Evolutionary conservation across 2,797 vertebrate genomes (phyloP).

Genomic region (Apodemus agrarius): DNA sequence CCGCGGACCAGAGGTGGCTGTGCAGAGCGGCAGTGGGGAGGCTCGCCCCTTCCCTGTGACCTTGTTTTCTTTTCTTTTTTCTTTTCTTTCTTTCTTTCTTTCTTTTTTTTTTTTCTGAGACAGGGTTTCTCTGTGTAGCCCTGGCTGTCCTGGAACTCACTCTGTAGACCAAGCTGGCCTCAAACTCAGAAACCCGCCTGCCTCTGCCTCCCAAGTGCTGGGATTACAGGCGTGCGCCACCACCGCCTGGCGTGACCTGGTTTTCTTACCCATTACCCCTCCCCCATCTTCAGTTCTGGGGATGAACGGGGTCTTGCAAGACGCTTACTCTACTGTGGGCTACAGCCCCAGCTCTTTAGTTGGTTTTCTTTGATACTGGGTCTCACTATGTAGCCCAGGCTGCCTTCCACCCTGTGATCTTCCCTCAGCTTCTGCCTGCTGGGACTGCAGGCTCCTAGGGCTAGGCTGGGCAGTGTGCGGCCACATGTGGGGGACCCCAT

Average conservation of each 20-base stretch:
- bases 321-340: background rate
- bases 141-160: too few relatives aligned
- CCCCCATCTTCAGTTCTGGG: too few relatives aligned
- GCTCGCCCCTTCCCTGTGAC: too few relatives aligned
- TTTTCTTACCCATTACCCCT: background rate
- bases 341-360: background rate
- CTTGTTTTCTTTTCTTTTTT: background rate
- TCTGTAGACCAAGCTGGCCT: too few relatives aligned
- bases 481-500: background rate
- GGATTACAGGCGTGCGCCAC: too few relatives aligned
- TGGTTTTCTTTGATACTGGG: background rate
- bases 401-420: background rate
- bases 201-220: too few relatives aligned
- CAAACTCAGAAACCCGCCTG: too few relatives aligned
- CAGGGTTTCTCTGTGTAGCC: too few relatives aligned
- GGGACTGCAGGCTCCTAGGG: background rate
- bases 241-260: too few relatives aligned
- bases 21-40: fast-evolving
- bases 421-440: background rate
- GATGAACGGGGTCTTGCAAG: background rate
- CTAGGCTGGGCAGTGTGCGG: background rate
- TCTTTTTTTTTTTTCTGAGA: too few relatives aligned
- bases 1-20: background rate
- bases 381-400: background rate
- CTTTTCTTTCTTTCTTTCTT: too few relatives aligned